These are phyloP conservation scores for Myotis findleyi DNA, from an alignment of 2,797 vertebrate species.

Conservation along the genomic window DNA sequence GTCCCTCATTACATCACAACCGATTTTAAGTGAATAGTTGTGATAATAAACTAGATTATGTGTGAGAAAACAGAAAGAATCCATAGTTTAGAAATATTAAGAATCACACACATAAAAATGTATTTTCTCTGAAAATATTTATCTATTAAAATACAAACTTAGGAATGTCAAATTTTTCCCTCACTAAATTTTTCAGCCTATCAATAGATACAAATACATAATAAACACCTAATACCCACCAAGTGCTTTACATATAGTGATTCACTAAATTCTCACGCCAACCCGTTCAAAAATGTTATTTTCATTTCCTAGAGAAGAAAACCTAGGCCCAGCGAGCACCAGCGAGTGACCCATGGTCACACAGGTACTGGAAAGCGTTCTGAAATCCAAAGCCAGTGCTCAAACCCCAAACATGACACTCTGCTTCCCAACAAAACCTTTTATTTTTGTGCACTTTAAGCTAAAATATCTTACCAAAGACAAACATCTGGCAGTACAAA, in stretches of 20 bases:
- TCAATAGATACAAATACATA: not conserved
- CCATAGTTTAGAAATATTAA: not conserved
- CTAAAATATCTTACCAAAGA: conserved; percentile 17
- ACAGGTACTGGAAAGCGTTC: not conserved
- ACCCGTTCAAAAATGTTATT: not conserved
- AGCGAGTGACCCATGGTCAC: not conserved
- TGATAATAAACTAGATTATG: not conserved
- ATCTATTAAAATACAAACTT: conserved; percentile 15
- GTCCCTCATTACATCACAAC: not conserved
- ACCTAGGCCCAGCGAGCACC: not conserved
- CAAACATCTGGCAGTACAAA: conserved; percentile 37
- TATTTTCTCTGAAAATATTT: not conserved
- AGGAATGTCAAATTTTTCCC: not conserved
- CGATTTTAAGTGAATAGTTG: conserved; percentile 46
- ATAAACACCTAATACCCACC: not conserved
- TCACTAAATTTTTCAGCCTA: not conserved
- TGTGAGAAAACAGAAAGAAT: conserved; percentile 19
- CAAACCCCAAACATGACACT: not conserved
- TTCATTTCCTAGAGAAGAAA: conserved; percentile 32
- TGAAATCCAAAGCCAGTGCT: not conserved
- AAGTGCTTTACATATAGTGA: not conserved
- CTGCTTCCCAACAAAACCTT: not conserved
- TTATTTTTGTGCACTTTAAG: not conserved
- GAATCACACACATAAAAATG: not conserved
- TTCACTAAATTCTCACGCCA: conserved; percentile 1